Base-by-base conservation (phyloP, 1,140 invertebrate genomes). In the Trichomalopsis sarcophagae region DNA sequence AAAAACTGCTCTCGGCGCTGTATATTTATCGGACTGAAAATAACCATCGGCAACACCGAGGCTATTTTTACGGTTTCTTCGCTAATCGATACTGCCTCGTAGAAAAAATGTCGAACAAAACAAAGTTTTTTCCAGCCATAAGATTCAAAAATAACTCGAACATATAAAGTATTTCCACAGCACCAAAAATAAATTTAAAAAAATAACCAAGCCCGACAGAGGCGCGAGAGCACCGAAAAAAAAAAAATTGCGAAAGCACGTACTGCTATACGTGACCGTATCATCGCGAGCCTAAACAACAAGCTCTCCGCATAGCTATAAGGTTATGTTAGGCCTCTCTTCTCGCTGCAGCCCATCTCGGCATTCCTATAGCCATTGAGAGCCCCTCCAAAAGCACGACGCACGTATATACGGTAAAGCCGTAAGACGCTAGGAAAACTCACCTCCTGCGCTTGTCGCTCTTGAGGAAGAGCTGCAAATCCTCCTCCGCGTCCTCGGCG, bases 401-500 rank as follows among this genome's bases (percentile, higher is more conserved):
- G 27, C 33, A 27, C n/a, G 17, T 76, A 21, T 76, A 21, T 21
- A 76, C 6, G 82, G 27, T 66, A 21, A 44, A 50, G 68, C 69
- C 33, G 66, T 79, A 27, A 78, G 9, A 23, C 17, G 27, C 3
- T 71, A n/a, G 10, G 5, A 44, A 44, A 44, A 44, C 88, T 50
- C 89, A 93, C 92, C 92, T 92, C 82, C 91, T 93, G 47, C 87
- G 89, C 80, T 79, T 89, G 27, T 88, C 85, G 77, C 89, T 87
- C 71, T 88, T 89, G 33, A 88, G 83, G 83, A 93, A 93, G 17
- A 89, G 33, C 71, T 75, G 89, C 87, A 93, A 81, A 86, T 93
- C 92, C 86, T 92, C 86, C 87, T 92, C 91, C 86, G 90, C 91
- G 87, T 93, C 89, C 30, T 92, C 91, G 62, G 86, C 79, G 84